Conservation (phyloP, 1,140 invertebrate genomes). For the Drosophila sproati region DNA sequence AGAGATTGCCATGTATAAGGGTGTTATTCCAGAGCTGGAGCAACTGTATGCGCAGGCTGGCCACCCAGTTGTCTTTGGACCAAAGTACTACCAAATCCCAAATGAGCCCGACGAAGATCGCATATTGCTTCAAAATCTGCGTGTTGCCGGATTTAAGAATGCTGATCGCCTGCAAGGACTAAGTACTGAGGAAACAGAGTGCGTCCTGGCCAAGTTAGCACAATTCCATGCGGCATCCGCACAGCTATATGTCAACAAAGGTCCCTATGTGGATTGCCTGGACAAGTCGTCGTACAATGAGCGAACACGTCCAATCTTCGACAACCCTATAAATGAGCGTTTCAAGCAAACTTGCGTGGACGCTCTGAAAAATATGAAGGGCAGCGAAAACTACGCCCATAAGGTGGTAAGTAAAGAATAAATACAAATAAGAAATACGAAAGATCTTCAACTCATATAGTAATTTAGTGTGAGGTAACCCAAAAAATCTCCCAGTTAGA, state of each 20-base stretch:
- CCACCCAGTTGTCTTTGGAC: constrained; percentile 25
- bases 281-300: constrained; percentile 29
- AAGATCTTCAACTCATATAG: too few species aligned
- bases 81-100: constrained; percentile 34
- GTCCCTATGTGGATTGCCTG: constrained; percentile 20
- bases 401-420: constrained; percentile 55
- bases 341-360: background rate
- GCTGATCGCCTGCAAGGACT: constrained; percentile 85
- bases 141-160: constrained; percentile 73
- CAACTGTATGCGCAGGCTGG: constrained; percentile 65
- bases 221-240: constrained; percentile 86
- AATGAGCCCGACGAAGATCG: constrained; percentile 5
- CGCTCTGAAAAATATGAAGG: constrained; percentile 12
- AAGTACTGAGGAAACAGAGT: constrained; percentile 85
- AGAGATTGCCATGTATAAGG: constrained; percentile 42
- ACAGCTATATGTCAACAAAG: constrained; percentile 37
- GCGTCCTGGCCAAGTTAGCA: constrained; percentile 85
- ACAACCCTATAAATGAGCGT: background rate
- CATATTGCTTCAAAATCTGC: constrained; percentile 52
- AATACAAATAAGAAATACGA: too few species aligned
- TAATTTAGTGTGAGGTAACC: too few species aligned
- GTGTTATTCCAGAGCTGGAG: constrained; percentile 51
- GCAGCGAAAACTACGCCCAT: constrained; percentile 17
- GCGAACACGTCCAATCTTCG: constrained; percentile 14
- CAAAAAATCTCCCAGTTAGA: background rate